Base-by-base conservation (phyloP, 2,888 invertebrate genomes). In the Trachelus tabidus region DNA sequence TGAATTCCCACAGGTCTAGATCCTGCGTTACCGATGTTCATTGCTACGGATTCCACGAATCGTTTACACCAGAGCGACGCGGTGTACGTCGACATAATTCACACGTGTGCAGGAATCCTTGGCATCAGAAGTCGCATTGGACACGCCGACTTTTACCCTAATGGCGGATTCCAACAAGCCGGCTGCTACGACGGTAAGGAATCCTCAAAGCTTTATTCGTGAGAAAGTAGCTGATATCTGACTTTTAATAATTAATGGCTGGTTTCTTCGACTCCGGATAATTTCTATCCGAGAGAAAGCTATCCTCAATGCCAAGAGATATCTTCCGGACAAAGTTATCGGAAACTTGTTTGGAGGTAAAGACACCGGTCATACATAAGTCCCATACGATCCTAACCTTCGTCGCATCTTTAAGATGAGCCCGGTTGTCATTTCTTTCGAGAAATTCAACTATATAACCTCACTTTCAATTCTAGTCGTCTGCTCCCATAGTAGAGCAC, bases 101-200 rank as follows among this genome's bases (percentile, higher is more conserved):
- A 81, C 80, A 82, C 81, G 78, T 82, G 82, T 73, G 81, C 78
- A 78, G 85, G 86, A 79, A 83, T 86, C 77, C 81, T 84, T 73
- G 87, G 84, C 34, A 85, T 85, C 77, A 75, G 74, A 80, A 80
- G 77, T 73, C 80, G 79, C 75, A 81, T 80, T 37, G 83, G 82
- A 75, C 79, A 82, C 78, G 81, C 79, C 12, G 83, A 84, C 79
- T 83, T 84, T 79, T 83, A 79, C 76, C 81, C 83, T 33, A 83
- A 83, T 79, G 79, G 81, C 37, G 80, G 80, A 79, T 81, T 81
- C 74, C 77, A 79, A 69, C 81, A 81, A 73, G 79, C 76, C 73
- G 80, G 80, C 33, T 83, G 83, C 68, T 75, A 74, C 68, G 68
- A 76, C n/a, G 75, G 79, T 79, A 75, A 31, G 73, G 75, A 76